These are phyloP conservation scores for Xanthorhoe spadicearia DNA, from an alignment of 2,888 invertebrate species.

Conservation along the genomic window DNA sequence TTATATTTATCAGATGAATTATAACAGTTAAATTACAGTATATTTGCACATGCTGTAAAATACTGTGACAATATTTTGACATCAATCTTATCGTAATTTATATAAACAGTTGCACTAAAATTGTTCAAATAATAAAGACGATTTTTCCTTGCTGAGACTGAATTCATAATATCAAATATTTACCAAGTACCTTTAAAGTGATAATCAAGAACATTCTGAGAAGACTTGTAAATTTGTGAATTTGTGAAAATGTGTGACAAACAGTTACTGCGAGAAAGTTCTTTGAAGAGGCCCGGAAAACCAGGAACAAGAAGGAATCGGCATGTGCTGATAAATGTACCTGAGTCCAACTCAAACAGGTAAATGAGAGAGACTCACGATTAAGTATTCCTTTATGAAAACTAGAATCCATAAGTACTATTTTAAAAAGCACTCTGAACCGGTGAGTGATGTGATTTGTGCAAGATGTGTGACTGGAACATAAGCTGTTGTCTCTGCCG, in stretches of 20 bases:
- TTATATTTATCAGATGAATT: slow-evolving; percentile 15
- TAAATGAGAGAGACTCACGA: neutral
- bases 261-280: slow-evolving; percentile 64
- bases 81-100: too few relatives aligned
- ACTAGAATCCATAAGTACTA: too few relatives aligned
- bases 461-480: too few relatives aligned
- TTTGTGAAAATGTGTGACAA: slow-evolving; percentile 50
- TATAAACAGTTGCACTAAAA: too few relatives aligned
- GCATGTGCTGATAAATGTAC: slow-evolving; percentile 69
- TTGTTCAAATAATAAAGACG: too few relatives aligned
- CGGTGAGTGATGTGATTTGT: too few relatives aligned
- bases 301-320: slow-evolving; percentile 53
- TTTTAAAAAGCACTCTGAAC: too few relatives aligned
- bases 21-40: neutral
- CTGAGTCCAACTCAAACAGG: slow-evolving; percentile 63
- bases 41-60: neutral
- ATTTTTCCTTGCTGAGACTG: too few relatives aligned
- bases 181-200: neutral
- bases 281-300: slow-evolving; percentile 59
- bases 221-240: neutral
- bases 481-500: too few relatives aligned
- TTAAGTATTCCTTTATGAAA: too few relatives aligned
- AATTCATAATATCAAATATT: too few relatives aligned
- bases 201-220: neutral
- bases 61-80: too few relatives aligned